A percentile compares a stretch with the other conserved stretches of the same genome.
phyloP scores from a whole-genome alignment of 2,113 vertebrate genomes.

The Pseudopipra pipra region DNA sequence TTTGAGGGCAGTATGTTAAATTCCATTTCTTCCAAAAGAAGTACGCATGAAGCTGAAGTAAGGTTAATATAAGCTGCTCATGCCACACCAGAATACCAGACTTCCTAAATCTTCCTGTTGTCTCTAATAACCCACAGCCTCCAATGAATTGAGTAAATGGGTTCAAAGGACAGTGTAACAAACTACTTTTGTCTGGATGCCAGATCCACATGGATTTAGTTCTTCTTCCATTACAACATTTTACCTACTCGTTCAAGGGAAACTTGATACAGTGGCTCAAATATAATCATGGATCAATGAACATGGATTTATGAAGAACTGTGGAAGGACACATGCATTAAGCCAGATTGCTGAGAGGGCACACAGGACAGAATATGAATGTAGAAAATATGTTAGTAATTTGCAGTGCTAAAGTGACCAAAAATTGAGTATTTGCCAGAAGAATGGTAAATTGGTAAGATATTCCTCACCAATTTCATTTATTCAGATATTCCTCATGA shows the following conservation, averaged over 20 bases:
- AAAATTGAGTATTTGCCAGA: neutral
- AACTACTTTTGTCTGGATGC: constrained; percentile 34
- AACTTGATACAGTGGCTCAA: constrained; percentile 29
- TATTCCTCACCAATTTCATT: neutral
- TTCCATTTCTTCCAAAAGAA: neutral
- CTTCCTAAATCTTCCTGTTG: neutral
- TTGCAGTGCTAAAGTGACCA: neutral
- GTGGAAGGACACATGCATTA: neutral
- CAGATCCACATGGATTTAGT: constrained; percentile 9
- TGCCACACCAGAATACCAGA: neutral
- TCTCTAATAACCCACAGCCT: neutral
- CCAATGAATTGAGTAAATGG: neutral
- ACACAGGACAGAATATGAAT: neutral
- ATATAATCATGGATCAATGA: neutral
- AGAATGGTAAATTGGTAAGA: neutral
- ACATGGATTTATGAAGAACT: neutral
- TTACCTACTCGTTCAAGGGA: neutral
- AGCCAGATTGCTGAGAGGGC: neutral
- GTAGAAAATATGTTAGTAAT: neutral
- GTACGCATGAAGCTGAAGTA: neutral
- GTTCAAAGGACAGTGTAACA: constrained; percentile 52
- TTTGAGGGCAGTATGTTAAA: neutral
- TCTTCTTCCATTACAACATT: constrained; percentile 36
- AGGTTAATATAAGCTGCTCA: neutral
- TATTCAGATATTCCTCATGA: neutral